A percentile compares a stretch with the other conserved stretches of the same genome.
These are phyloP conservation scores for Clupea harengus DNA, from an alignment of 2,113 vertebrate species.

Conservation along the genomic window DNA sequence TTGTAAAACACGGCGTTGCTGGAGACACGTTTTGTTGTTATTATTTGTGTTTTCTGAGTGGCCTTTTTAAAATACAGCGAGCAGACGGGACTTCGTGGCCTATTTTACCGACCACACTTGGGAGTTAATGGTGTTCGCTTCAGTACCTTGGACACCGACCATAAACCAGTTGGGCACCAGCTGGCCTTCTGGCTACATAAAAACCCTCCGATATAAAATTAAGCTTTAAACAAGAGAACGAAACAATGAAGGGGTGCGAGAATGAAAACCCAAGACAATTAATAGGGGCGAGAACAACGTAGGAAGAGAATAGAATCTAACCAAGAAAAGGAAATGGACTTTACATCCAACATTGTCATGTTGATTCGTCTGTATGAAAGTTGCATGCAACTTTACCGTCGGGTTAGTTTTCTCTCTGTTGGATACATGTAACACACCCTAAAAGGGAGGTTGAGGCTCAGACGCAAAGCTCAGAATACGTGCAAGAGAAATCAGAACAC, in stretches of 20 bases:
- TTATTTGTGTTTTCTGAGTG: conserved; percentile 21
- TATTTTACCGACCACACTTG: not conserved
- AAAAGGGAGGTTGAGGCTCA: no score
- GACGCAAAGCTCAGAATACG: no score
- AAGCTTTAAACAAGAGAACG: not conserved
- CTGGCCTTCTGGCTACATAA: conserved; percentile 14
- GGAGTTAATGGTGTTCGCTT: conserved; percentile 18
- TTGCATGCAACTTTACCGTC: not conserved
- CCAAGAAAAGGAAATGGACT: not conserved
- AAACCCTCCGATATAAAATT: not conserved
- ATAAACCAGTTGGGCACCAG: not conserved
- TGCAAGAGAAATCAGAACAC: no score
- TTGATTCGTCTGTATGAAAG: not conserved
- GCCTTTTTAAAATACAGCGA: conserved; percentile 13
- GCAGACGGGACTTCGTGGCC: conserved; percentile 15
- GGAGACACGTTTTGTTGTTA: not conserved
- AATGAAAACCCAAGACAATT: not conserved
- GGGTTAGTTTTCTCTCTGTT: not conserved
- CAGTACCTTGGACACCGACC: conserved; percentile 30
- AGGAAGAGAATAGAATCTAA: not conserved
- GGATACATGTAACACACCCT: no score
- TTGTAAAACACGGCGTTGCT: not conserved
- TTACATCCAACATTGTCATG: not conserved
- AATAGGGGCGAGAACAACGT: not conserved
- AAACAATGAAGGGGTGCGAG: not conserved